Base-by-base conservation (phyloP, 2,888 invertebrate species). In the Leptinotarsa peninsularis region DNA sequence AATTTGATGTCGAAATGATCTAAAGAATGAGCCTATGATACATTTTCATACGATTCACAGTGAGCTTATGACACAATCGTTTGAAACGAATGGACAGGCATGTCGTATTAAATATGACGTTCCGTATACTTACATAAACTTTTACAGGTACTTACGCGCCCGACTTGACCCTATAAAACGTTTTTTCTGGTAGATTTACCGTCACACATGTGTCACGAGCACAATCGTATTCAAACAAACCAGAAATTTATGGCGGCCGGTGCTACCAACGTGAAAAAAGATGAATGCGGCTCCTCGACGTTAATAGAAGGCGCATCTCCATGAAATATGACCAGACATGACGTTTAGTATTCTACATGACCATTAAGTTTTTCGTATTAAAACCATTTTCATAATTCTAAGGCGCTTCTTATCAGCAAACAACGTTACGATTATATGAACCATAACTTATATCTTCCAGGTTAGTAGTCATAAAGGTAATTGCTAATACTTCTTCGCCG, bases 341-440 rank as follows among this genome's bases (percentile, higher is more conserved):
- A 75, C 75, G 70, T 77, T 77, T 75, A 75, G 60, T 72, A 60
- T 18, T 66, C 66, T 74, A 71, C 71, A 18, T 50, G 63, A 54
- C 73, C 77, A 75, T 77, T 75, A 77, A 77, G 58, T 77, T 78
- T 78, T 78, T 78, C 74, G 54, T 76, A 76, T 78, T 78, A 70
- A 76, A 76, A 78, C 76, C 49, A 76, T 78, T 74, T 78, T 74
- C 73, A 75, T 72, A 73, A 78, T 78, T 74, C 78, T 70, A 66
- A 76, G 67, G 66, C 73, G 72, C 75, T 75, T 66, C 77, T 77
- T 77, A 77, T 77, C 77, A 77, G 73, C 75, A 77, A 75, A 75
- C 67, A 72, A 72, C 66, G 68, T 75, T 75, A 69, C 68, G 50
- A 75, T 75, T 75, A 75, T 75, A 75, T 72, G 75, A 72, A 58